Conservation (phyloP, 2,888 invertebrate species). For the Drosophila borborema region DNA sequence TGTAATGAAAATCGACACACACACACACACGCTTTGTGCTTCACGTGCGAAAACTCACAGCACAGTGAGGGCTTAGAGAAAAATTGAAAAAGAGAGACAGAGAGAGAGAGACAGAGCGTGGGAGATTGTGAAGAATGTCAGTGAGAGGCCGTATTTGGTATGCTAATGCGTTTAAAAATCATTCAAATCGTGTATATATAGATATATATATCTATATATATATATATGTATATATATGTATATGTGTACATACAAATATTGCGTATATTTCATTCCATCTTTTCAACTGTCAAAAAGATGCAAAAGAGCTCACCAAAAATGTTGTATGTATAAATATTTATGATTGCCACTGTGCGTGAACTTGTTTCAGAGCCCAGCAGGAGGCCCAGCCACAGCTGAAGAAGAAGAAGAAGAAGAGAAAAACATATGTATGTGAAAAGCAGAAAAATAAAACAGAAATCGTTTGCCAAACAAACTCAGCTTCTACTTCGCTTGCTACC, state of each 20-base stretch:
- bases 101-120: neutral
- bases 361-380: constrained; percentile 47
- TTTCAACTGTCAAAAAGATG: constrained; percentile 42
- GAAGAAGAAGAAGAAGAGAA: neutral
- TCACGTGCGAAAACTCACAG: neutral
- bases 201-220: too few relatives aligned
- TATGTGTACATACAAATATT: neutral
- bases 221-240: constrained; percentile 23
- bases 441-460: constrained; percentile 29
- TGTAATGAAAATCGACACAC: constrained; percentile 19
- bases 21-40: constrained; percentile 11
- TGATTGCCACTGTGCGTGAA: constrained; percentile 41
- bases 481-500: neutral
- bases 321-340: constrained; percentile 40
- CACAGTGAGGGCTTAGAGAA: neutral
- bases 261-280: constrained; percentile 13
- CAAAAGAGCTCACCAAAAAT: constrained; percentile 20
- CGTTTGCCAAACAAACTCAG: constrained; percentile 19
- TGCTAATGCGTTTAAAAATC: constrained; percentile 68
- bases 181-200: constrained; percentile 53
- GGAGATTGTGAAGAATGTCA: too few relatives aligned
- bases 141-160: constrained; percentile 44
- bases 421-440: constrained; percentile 6
- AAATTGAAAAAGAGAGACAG: neutral
- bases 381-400: neutral